Evolutionary conservation across 2,113 vertebrate species (phyloP).

Genomic region (Lophochroa leadbeateri): DNA sequence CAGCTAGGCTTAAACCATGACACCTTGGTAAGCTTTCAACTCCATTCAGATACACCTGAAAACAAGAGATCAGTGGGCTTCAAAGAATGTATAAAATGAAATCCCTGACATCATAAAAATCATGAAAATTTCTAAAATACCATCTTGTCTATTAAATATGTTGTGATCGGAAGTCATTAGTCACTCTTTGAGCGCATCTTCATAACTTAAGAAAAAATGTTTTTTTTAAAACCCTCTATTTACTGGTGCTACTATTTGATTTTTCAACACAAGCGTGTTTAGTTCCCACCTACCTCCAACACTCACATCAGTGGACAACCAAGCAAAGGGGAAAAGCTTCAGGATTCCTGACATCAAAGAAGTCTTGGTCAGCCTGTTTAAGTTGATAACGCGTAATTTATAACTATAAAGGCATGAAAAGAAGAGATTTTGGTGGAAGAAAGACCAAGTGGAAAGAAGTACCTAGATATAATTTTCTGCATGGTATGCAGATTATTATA

Average conservation of each 20-base stretch:
- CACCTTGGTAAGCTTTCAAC: neutral
- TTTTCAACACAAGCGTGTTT: neutral
- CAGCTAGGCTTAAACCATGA: too few species aligned
- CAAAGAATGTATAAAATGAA: neutral
- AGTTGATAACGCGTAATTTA: neutral
- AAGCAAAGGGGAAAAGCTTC: neutral
- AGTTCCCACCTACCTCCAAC: neutral
- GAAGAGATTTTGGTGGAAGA: neutral
- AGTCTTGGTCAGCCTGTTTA: neutral
- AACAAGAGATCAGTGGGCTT: fast-evolving
- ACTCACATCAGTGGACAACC: neutral
- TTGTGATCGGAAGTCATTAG: neutral
- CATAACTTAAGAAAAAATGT: neutral
- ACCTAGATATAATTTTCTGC: neutral
- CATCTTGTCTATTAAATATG: neutral
- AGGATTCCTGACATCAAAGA: neutral
- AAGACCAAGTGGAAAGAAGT: neutral
- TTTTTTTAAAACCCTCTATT: neutral
- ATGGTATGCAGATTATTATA: neutral
- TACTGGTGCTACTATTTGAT: neutral
- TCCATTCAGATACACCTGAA: neutral
- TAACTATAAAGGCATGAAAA: neutral
- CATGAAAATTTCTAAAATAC: neutral
- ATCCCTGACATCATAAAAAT: neutral
- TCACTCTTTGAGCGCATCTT: neutral